Percentiles rank a stretch among this genome's conserved stretches.
Conservation (phyloP, 2,113 vertebrate genomes). For the Callopanchax toddi region DNA sequence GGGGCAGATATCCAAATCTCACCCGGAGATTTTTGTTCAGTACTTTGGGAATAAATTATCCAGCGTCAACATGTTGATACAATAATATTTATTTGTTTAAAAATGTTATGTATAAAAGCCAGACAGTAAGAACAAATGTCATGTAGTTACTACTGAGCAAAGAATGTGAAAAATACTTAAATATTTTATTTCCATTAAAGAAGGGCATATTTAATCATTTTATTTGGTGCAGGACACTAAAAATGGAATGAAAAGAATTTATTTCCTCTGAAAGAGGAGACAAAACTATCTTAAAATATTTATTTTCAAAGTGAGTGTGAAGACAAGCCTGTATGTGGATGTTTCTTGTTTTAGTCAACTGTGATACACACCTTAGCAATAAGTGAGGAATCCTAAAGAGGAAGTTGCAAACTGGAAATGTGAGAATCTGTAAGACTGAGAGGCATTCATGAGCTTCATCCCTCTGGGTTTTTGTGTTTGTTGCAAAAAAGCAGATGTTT, state of each 20-base stretch:
- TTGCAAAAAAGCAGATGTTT: slow-evolving; percentile 48
- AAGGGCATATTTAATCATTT: slow-evolving; percentile 21
- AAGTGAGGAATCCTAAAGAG: no score
- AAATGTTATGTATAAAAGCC: slow-evolving; percentile 31
- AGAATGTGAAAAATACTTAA: slow-evolving; percentile 48
- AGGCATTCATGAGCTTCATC: slow-evolving; percentile 28
- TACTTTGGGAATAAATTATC: slow-evolving; percentile 91
- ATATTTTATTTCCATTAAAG: slow-evolving; percentile 31
- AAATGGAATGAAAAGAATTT: slow-evolving; percentile 21
- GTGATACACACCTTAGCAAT: slow-evolving; percentile 10
- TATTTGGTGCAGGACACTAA: slow-evolving; percentile 60
- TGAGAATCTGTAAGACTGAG: slow-evolving; percentile 23
- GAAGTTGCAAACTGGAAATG: slow-evolving; percentile 38
- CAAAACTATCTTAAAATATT: no score
- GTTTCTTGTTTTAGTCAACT: slow-evolving; percentile 23
- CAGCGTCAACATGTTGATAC: slow-evolving; percentile 70
- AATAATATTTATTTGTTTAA: slow-evolving; percentile 34
- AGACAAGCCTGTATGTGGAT: slow-evolving; percentile 18
- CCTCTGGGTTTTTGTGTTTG: slow-evolving; percentile 35
- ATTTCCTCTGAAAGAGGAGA: slow-evolving; percentile 15
- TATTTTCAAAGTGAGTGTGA: no score
- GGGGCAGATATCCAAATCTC: slow-evolving; percentile 91
- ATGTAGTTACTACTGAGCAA: slow-evolving; percentile 51
- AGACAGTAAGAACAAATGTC: slow-evolving; percentile 19
- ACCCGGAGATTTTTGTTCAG: slow-evolving; percentile 91